These are phyloP conservation scores for Sardina pilchardus DNA, from an alignment of 2,113 vertebrate species.

Conservation along the genomic window DNA sequence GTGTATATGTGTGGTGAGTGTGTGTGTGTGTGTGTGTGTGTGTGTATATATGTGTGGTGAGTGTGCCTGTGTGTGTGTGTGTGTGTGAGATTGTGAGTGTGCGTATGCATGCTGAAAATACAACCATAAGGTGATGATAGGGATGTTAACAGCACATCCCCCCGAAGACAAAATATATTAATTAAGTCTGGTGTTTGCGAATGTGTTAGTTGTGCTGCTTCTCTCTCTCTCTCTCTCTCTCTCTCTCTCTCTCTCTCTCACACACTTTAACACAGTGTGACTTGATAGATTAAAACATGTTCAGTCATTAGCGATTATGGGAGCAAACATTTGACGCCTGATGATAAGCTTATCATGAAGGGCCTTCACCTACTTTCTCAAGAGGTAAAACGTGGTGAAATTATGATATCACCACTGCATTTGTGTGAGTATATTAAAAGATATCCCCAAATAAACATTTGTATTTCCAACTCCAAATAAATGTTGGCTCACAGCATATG, in stretches of 20 bases:
- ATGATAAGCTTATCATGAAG: constrained; percentile 1
- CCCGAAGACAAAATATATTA: constrained; percentile 4
- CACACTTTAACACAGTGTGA: neutral
- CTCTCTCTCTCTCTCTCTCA: neutral
- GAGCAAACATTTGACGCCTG: neutral
- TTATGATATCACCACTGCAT: neutral
- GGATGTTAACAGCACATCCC: constrained; percentile 27
- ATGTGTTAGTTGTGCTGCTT: neutral
- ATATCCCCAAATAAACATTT: neutral
- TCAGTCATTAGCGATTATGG: constrained; percentile 4
- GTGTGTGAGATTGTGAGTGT: neutral
- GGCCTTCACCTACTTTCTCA: neutral
- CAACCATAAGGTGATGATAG: constrained; percentile 35
- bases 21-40: neutral
- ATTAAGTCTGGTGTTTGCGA: constrained; percentile 27
- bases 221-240: neutral
- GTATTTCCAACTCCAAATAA: neutral
- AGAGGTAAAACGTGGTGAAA: neutral
- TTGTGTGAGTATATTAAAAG: neutral
- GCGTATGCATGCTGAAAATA: constrained; percentile 3
- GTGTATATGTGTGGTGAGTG: too few species aligned
- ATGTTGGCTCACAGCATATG: neutral
- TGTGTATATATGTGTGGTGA: neutral
- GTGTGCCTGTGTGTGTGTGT: too few species aligned
- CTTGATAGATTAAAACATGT: constrained; percentile 1